Conservation (phyloP, 2,113 vertebrate genomes). For the Notiomystis cincta region DNA sequence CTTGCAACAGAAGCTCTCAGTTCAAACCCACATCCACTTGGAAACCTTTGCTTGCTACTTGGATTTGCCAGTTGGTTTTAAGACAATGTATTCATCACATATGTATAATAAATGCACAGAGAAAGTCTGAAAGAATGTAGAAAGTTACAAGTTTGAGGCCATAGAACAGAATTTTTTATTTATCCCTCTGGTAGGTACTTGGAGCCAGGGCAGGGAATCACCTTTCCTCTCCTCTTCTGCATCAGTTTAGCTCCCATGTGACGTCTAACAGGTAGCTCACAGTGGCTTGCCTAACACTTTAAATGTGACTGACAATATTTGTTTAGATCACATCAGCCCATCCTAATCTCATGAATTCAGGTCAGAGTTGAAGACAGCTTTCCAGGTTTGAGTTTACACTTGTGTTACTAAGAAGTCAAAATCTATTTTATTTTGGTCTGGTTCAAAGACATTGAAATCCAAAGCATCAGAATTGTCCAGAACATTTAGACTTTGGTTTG, state of each 20-base stretch:
- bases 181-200: background rate
- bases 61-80: background rate
- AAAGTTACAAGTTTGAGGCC: background rate
- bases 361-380: background rate
- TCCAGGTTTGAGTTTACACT: background rate
- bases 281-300: background rate
- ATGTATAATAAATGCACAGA: background rate
- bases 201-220: background rate
- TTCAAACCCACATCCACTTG: background rate
- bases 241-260: background rate
- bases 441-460: background rate
- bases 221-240: background rate
- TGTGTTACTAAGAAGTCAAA: background rate
- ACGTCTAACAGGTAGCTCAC: background rate
- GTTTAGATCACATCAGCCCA: background rate
- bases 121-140: background rate
- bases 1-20: background rate
- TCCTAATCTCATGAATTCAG: background rate
- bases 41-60: background rate
- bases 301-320: background rate
- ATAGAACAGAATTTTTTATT: background rate
- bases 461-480: background rate
- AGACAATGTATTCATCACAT: background rate
- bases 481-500: background rate
- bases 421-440: background rate